Evolutionary conservation across 2,113 vertebrate genomes (phyloP), one percentile per base, ranked within the genome.

Genomic region (Centrocercus urophasianus): DNA sequence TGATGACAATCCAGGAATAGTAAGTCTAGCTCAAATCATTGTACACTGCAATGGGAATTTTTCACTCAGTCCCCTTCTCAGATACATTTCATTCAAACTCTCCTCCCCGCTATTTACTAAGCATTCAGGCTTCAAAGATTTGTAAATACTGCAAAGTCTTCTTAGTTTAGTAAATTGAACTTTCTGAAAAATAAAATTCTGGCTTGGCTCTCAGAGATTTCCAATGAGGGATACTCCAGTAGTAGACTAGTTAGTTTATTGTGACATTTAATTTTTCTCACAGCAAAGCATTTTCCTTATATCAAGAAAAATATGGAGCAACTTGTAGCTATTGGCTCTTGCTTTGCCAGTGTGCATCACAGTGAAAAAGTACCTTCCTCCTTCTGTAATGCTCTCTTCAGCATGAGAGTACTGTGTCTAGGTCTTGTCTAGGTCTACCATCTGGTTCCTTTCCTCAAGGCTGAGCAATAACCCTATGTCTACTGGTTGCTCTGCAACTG

Each of bases 311-410:
- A 34, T 83, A 74, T 64, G 61, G 47, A 88, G 25, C 3, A 64
- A 17, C 8, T 28, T 71, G 42, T 28, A 52, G 47, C 5, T 3
- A 0, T 5, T 77, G 11, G 7, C 20, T 43, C 20, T 66, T 73
- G 20, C 10, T 3, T 2, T 15, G 25, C 19, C 30, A 56, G 6
- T 0, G 0, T 21, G 1, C 9, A 60, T 18, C 6, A 12, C 36
- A 38, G 25, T 13, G 28, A 74, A 61, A 57, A 21, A 28, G 9
- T 56, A 42, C 8, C 10, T 77, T 30, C 10, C 8, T 57, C 4
- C 50, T 56, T 64, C 25, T 65, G 0, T 28, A 34, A 16, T 0
- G 0, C 14, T 16, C 14, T 61, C 59, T 67, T 67, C 36, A 50
- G 38, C 11, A 7, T 2, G 3, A 3, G 28, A 42, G 10, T 25